Conservation (phyloP, 2,888 invertebrate species). For the Heterodera filipjevi region DNA sequence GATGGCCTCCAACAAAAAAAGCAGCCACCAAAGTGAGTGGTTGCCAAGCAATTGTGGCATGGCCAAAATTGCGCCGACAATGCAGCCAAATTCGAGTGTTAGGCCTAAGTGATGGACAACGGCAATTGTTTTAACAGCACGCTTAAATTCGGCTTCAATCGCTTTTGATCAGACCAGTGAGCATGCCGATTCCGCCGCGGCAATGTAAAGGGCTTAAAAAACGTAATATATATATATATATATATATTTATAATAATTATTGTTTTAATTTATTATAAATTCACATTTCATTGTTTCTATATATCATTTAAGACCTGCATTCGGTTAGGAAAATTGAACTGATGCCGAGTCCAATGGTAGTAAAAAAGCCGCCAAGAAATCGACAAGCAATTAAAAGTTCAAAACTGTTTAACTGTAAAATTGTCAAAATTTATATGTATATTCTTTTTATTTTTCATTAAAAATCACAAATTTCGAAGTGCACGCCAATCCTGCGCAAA, state of each 20-base stretch:
- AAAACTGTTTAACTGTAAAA: conserved; percentile 47
- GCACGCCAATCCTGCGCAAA: conserved; percentile 45
- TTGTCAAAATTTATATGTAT: not conserved
- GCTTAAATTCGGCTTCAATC: not conserved
- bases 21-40: conserved; percentile 46
- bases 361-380: conserved; percentile 48
- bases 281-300: no score
- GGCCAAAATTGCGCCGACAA: conserved; percentile 49
- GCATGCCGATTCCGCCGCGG: conserved; percentile 52
- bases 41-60: conserved; percentile 56
- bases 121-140: not conserved
- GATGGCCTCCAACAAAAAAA: conserved; percentile 45
- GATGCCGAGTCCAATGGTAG: conserved; percentile 45
- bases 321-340: conserved; percentile 46
- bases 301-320: conserved; percentile 45
- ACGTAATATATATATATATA: no score
- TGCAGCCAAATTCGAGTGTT: conserved; percentile 47
- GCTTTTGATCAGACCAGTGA: conserved; percentile 43
- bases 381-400: conserved; percentile 50
- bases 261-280: no score
- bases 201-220: conserved; percentile 48
- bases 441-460: conserved; percentile 4
- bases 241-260: no score
- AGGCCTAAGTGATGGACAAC: conserved; percentile 25
- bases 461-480: conserved; percentile 47